Percentiles rank a stretch among this genome's conserved stretches.
These are phyloP conservation scores for Dromas ardeola DNA, from an alignment of 2,113 vertebrate species.

Conservation along the genomic window DNA sequence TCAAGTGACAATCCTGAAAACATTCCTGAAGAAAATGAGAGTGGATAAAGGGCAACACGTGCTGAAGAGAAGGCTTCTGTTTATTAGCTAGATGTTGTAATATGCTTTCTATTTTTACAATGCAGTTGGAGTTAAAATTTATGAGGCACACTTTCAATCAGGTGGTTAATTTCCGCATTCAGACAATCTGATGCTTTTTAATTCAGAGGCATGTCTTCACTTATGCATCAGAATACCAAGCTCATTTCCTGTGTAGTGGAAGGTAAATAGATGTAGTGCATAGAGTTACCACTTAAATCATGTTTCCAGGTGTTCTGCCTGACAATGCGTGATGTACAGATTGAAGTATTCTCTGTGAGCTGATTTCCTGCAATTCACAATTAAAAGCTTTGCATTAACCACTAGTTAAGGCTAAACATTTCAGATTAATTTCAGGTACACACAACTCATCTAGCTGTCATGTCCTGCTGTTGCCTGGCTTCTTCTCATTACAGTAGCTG, in stretches of 20 bases:
- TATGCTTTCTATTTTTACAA: constrained; percentile 6
- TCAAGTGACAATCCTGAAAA: not conserved
- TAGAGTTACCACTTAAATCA: not conserved
- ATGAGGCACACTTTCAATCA: constrained; percentile 31
- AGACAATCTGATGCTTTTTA: not conserved
- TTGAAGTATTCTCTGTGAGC: not conserved
- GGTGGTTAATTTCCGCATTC: constrained; percentile 29
- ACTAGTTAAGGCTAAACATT: not conserved
- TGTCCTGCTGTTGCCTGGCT: not conserved
- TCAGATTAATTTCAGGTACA: not conserved
- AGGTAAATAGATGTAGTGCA: not conserved
- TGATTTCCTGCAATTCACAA: not conserved
- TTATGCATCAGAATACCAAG: not conserved
- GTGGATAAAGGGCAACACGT: not conserved
- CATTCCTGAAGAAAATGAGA: not conserved
- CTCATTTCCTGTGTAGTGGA: constrained; percentile 10
- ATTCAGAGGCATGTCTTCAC: not conserved
- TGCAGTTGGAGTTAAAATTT: constrained; percentile 33
- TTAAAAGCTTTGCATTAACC: not conserved
- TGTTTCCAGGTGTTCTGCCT: not conserved
- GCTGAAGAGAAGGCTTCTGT: not conserved
- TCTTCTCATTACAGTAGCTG: not conserved
- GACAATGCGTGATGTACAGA: not conserved
- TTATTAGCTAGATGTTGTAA: constrained; percentile 9
- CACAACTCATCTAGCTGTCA: not conserved